Evolutionary conservation across 2,113 vertebrate genomes (phyloP), one percentile per base, ranked within the genome.

Genomic region (Cochlearius cochlearius): DNA sequence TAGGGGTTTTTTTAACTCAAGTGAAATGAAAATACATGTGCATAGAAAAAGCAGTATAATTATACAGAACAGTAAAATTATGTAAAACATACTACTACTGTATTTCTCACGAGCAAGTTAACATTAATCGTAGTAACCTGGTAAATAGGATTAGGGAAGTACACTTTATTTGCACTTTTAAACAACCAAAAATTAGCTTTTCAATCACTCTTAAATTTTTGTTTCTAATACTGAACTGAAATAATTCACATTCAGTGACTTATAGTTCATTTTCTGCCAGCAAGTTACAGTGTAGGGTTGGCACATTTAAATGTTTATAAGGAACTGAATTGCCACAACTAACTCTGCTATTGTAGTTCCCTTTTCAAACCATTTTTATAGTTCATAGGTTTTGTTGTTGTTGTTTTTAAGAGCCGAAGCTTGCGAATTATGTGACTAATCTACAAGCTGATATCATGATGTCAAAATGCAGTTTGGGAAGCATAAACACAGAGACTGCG

Each of bases 391-490:
- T 91, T 94, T 94, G 71, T 74, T 91, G n/a, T 96, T 97, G 52
- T 68, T 94, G 5, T 92, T 96, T 94, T 98, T 93, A 95, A 97
- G 92, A 98, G 94, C 97, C 71, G 94, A 98, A 97, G 96, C 92
- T 96, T 97, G 95, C 79, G 96, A 96, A 93, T 96, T 94, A 98
- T 98, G 97, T 97, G 96, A 97, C 97, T 98, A 96, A 86, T 96
- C 94, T 94, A 94, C 96, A 92, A 96, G 95, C 97, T 97, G 95
- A 98, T 98, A 98, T 97, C 97, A 99, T 99, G 98, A 98, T 98
- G 98, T 98, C 98, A 98, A 98, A 98, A 98, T 98, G 98, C 98
- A 98, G 93, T 97, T 98, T 69, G 86, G 93, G 97, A 96, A 97
- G 92, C 95, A 96, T 96, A 97, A 97, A 90, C 94, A 95, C 96